Evolutionary conservation across 2,113 vertebrate genomes (phyloP), one percentile per base, ranked within the genome.

Genomic region (Hippocampus abdominalis): DNA sequence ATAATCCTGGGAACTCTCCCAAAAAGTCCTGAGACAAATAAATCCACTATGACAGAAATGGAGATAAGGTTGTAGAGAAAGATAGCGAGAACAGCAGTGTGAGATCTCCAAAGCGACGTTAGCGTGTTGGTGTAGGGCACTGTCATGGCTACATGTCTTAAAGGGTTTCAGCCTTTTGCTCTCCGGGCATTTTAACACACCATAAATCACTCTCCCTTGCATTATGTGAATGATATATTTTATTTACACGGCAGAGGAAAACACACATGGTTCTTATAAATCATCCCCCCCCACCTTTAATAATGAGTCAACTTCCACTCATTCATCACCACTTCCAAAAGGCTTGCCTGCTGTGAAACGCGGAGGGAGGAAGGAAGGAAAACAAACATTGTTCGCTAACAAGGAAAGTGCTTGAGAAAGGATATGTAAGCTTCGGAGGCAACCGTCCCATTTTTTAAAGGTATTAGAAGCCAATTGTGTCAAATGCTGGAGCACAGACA

Each of bases 151-250:
- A 78, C 74, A 81, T 87, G 88, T 90, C 90, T 90, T 85, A 92
- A 88, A 91, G 87, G 87, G 87, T 79, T 88, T 81, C 90, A 89
- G 83, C 83, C 91, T 94, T 94, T 92, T 91, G 91, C 90, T 94
- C 90, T 87, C 91, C 74, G 86, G 90, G 89, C 87, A 93, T 94
- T 93, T 89, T 90, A 94, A 90, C 84, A 86, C 87, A 76, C 86
- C 88, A 91, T 93, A 93, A 87, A 91, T 94, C 93, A 95, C 92
- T 92, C 89, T 91, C 87, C 83, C 86, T 85, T 59, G 90, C 80
- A 92, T 94, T 94, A 93, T 79, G 87, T 91, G 93, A 94, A 93
- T 95, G 90, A 94, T 95, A 91, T 94, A 94, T 95, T 95, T 95
- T 95, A 95, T 94, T 95, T 94, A 94, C 91, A 91, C 89, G 93